Percentiles rank a stretch among this genome's conserved stretches.
Evolutionary conservation across 2,797 vertebrate species (phyloP).

Genomic region (Poecile montanus): DNA sequence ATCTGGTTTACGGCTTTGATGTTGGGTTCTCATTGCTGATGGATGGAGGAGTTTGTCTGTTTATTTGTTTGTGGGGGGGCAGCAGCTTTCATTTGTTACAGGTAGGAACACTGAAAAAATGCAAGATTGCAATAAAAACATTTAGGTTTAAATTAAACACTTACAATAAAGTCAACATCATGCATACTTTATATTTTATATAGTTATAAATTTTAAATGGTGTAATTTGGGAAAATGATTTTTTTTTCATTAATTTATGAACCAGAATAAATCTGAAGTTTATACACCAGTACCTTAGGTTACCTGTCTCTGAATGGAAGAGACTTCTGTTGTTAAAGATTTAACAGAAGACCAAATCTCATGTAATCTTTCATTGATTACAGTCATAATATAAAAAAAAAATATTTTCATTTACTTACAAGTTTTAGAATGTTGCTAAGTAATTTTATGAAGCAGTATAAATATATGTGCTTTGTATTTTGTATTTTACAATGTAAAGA

Average conservation of each 20-base stretch:
- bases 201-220: not conserved
- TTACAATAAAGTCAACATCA: not conserved
- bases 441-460: not conserved
- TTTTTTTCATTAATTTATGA: not conserved
- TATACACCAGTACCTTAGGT: not conserved
- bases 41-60: not conserved
- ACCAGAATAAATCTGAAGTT: not conserved
- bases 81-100: not conserved
- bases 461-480: constrained; percentile 68
- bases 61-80: not conserved
- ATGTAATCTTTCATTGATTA: not conserved
- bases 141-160: not conserved
- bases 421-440: not conserved
- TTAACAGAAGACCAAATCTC: not conserved
- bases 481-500: constrained; percentile 57
- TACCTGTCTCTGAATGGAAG: not conserved
- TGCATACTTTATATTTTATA: not conserved
- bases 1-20: not conserved
- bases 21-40: not conserved
- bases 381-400: not conserved
- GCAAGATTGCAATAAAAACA: not conserved
- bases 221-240: not conserved
- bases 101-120: not conserved
- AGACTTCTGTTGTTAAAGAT: not conserved
- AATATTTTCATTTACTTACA: not conserved